phyloP scores from a whole-genome alignment of 2,113 vertebrate genomes.

The Phaethornis superciliosus region DNA sequence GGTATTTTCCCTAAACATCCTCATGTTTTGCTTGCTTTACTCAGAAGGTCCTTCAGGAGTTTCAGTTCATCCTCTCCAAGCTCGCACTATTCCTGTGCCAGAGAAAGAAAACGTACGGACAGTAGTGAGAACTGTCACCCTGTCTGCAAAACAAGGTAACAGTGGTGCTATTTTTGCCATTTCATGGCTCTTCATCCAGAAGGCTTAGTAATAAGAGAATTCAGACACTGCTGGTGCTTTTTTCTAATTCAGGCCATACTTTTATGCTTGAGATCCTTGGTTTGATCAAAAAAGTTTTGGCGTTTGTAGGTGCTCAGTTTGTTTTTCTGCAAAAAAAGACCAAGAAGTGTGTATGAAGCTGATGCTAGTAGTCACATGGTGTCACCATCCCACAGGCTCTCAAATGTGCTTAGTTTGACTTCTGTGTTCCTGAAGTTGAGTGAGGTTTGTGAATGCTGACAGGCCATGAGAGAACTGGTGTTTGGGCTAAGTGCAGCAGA shows the following conservation, averaged over 20 bases:
- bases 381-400: not conserved
- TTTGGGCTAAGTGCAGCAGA: not conserved
- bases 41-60: slow-evolving; percentile 71
- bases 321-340: not conserved
- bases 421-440: not conserved
- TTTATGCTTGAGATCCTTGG: not conserved
- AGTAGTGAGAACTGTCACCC: slow-evolving; percentile 71
- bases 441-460: not conserved
- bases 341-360: not conserved
- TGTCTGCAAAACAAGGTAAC: slow-evolving; percentile 80
- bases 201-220: not conserved
- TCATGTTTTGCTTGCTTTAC: not conserved
- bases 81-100: slow-evolving; percentile 66
- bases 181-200: not conserved
- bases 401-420: not conserved
- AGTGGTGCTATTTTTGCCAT: not conserved
- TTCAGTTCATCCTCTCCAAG: slow-evolving; percentile 51
- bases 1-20: not conserved
- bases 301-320: not conserved
- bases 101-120: slow-evolving; percentile 85
- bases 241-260: not conserved
- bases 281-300: not conserved
- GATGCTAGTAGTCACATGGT: not conserved
- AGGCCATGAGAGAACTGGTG: not conserved
- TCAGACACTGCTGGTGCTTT: not conserved